Evolutionary conservation across 2,113 vertebrate genomes (phyloP), one percentile per base, ranked within the genome.

Genomic region (Vidua chalybeata): DNA sequence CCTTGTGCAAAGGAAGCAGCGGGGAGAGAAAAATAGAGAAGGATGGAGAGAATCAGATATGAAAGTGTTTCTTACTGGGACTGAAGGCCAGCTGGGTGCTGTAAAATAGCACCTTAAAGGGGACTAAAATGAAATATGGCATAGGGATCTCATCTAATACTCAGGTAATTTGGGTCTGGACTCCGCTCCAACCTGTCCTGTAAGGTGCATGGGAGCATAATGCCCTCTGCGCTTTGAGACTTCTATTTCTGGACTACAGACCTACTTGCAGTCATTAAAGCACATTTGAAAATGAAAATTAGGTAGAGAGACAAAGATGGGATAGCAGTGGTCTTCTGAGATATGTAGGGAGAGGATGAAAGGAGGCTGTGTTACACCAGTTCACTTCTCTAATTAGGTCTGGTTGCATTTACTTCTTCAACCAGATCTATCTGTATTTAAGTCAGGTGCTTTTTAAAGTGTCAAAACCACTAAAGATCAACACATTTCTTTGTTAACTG

Each of bases 211-310:
- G 46, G 63, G 63, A 95, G 77, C 63, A 67, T 73, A 93, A 96
- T 83, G 46, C 82, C n/a, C 39, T 90, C 75, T 91, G 90, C 0
- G 12, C 46, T 88, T 80, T 87, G 87, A 91, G 94, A 74, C 33
- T 83, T 96, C 87, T 95, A 66, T 96, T 96, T 93, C 87, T 87
- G 63, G 46, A 66, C 62, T 59, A 27, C 46, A 93, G 89, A 78
- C 64, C 61, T 91, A 79, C 69, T 85, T 96, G 74, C 67, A 93
- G 91, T 87, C 90, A 80, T 95, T 96, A 95, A 84, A 83, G 37
- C 39, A 80, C 39, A 23, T 89, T 85, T 90, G 67, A 67, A 91
- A 96, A 91, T 85, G 67, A 91, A 96, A 95, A 95, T 88, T 62
- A 90, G 77, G 55, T 76, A 55, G 49, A 51, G 31, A 94, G 30